Percentiles rank a stretch among this genome's conserved stretches.
Evolutionary conservation across 1,140 invertebrate species (phyloP).

Genomic region (Venturia canescens): DNA sequence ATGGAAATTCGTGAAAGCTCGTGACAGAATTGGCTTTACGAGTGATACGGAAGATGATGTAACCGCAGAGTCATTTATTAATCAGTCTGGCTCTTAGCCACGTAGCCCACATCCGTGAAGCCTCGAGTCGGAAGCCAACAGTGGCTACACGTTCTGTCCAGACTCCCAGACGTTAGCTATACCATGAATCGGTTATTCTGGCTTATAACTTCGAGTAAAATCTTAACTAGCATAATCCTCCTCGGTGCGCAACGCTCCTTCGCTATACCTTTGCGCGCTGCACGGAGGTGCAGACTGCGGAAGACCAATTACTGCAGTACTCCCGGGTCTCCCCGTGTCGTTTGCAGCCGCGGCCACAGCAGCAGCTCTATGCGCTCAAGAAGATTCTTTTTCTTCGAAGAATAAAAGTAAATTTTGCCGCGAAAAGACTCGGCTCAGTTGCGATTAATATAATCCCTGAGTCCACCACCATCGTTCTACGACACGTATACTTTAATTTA

Average conservation of each 20-base stretch:
- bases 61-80: conserved; percentile 7
- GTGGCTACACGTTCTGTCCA: conserved; percentile 6
- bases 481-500: background rate
- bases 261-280: background rate
- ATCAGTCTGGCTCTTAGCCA: conserved; percentile 4
- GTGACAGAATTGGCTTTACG: background rate
- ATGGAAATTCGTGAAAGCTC: too few relatives aligned
- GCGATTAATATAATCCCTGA: conserved; percentile 14
- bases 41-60: background rate
- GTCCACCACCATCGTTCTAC: background rate
- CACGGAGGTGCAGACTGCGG: conserved; percentile 46
- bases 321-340: background rate
- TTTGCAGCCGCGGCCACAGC: background rate
- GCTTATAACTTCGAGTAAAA: conserved; percentile 58
- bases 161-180: background rate
- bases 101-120: background rate
- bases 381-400: background rate
- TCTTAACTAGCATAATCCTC: conserved; percentile 62
- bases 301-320: conserved; percentile 60
- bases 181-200: conserved; percentile 51
- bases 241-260: background rate
- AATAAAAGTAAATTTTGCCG: conserved; percentile 3
- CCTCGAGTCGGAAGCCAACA: background rate
- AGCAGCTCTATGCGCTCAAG: background rate
- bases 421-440: background rate